Conservation (phyloP, 2,797 vertebrate genomes). For the Coregonus sp. region DNA sequence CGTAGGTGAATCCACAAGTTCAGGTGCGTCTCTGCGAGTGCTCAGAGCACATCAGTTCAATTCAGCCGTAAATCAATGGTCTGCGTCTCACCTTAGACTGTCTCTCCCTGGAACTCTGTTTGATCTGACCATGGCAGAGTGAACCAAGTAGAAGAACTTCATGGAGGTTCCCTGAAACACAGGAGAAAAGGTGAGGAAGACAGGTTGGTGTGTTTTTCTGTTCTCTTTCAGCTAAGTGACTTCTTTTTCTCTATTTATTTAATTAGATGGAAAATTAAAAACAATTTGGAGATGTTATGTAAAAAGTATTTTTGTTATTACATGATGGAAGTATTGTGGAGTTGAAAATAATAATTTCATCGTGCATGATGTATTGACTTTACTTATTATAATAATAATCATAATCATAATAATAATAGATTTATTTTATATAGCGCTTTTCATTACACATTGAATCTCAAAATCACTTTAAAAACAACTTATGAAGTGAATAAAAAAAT, state of each 20-base stretch:
- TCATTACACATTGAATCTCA: too few relatives aligned
- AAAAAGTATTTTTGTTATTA: background rate
- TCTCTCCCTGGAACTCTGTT: background rate
- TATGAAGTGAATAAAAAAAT: too few relatives aligned
- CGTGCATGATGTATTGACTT: too few relatives aligned
- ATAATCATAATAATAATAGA: too few relatives aligned
- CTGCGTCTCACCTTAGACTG: background rate
- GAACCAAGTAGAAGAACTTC: conserved; percentile 7
- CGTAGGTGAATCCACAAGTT: conserved; percentile 19
- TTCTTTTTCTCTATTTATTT: background rate
- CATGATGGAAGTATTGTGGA: background rate
- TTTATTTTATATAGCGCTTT: too few relatives aligned
- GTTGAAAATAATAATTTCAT: too few relatives aligned
- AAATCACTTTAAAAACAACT: too few relatives aligned
- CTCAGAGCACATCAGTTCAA: background rate
- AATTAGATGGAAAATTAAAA: too few relatives aligned
- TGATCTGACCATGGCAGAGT: background rate
- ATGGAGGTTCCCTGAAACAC: conserved; percentile 36
- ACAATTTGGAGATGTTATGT: too few relatives aligned
- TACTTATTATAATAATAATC: too few relatives aligned
- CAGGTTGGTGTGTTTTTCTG: background rate
- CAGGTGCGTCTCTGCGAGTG: conserved; percentile 1
- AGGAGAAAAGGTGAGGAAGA: conserved; percentile 48
- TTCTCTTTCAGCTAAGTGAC: background rate
- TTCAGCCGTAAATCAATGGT: background rate